phyloP scores from a whole-genome alignment of 2,888 invertebrate species.

The Chrysina gloriosa region DNA sequence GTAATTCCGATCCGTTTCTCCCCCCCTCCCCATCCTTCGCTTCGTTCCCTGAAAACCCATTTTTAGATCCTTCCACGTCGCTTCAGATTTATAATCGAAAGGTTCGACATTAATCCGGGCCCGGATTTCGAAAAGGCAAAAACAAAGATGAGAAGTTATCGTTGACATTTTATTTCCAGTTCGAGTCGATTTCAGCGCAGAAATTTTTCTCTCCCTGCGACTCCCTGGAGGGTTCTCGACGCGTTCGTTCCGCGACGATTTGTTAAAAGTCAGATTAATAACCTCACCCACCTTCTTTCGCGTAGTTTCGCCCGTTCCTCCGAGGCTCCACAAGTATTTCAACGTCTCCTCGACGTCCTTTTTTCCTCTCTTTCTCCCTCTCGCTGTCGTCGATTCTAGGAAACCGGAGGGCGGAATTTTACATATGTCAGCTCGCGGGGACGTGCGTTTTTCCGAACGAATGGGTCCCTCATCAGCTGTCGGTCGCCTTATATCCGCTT shows the following conservation, averaged over 20 bases:
- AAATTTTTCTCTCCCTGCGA: constrained; percentile 8
- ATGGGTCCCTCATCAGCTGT: not conserved
- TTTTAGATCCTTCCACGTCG: not conserved
- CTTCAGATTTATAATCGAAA: constrained; percentile 29
- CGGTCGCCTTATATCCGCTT: not conserved
- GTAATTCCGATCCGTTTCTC: constrained; percentile 11
- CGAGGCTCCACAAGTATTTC: not conserved
- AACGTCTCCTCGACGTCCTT: not conserved
- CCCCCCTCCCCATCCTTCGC: not conserved
- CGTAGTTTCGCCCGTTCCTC: not conserved
- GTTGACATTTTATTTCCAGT: constrained; percentile 35
- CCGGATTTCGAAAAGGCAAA: constrained; percentile 16
- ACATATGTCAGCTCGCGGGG: not conserved
- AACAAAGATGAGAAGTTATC: constrained; percentile 38
- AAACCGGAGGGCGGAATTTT: too few species aligned
- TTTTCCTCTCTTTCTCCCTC: not conserved
- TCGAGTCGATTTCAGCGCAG: constrained; percentile 14
- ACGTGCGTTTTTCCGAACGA: constrained; percentile 13
- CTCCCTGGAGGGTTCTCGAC: not conserved
- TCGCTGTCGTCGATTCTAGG: too few species aligned
- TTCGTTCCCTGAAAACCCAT: too few species aligned
- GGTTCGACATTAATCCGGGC: constrained; percentile 25
- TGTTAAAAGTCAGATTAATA: constrained; percentile 14
- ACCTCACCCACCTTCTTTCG: not conserved
- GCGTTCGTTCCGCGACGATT: not conserved